phyloP scores from a whole-genome alignment of 1,140 invertebrate genomes.

The Megalonaias nervosa region DNA sequence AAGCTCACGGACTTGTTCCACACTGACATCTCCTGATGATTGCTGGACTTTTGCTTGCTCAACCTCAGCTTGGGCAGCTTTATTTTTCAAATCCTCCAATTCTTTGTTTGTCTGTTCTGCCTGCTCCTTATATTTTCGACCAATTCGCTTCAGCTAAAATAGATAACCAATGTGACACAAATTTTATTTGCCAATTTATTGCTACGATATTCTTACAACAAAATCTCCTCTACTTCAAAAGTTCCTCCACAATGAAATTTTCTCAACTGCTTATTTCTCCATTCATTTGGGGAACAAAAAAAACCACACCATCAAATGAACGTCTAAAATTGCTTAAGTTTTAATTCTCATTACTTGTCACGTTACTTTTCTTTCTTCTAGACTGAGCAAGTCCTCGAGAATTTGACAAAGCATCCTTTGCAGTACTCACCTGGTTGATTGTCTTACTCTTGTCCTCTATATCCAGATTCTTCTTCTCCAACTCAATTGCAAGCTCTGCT shows the following conservation, averaged over 20 bases:
- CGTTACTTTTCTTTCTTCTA: too few species aligned
- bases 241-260: too few species aligned
- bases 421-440: conserved; percentile 48
- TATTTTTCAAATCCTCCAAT: conserved; percentile 67
- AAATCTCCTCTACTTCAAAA: too few species aligned
- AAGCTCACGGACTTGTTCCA: conserved; percentile 23
- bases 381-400: too few species aligned
- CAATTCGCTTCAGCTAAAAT: conserved; percentile 86
- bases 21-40: conserved; percentile 23
- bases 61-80: conserved; percentile 73
- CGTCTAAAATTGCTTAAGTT: too few species aligned
- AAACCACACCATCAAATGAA: too few species aligned
- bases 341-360: too few species aligned
- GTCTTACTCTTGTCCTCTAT: conserved; percentile 76
- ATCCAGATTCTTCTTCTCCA: conserved; percentile 78
- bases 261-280: too few species aligned
- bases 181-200: too few species aligned
- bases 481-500: conserved; percentile 39
- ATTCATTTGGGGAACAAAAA: too few species aligned
- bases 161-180: neutral
- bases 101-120: conserved; percentile 78
- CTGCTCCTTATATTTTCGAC: conserved; percentile 92
- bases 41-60: conserved; percentile 18
- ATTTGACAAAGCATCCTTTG: too few species aligned
- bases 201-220: too few species aligned